Conservation (phyloP, 2,888 invertebrate genomes). For the Chalcis sispes region DNA sequence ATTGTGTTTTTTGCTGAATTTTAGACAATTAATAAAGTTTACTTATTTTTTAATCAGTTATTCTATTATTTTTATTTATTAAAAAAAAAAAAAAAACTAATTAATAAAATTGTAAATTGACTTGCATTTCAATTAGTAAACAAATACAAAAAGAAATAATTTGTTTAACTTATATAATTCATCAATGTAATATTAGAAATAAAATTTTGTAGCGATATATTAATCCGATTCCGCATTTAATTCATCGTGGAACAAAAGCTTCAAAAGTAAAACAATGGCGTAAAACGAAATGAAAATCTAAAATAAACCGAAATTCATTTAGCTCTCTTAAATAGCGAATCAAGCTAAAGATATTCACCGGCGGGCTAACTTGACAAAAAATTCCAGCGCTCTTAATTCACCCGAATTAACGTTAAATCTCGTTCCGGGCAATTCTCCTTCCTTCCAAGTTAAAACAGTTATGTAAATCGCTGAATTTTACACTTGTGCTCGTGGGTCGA, state of each 20-base stretch:
- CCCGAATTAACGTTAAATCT: conserved; percentile 44
- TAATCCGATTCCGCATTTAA: no score
- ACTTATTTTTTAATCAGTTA: no score
- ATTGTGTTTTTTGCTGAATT: no score
- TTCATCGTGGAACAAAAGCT: no score
- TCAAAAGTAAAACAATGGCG: neutral
- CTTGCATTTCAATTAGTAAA: no score
- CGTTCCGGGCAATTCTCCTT: conserved; percentile 18
- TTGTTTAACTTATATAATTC: no score
- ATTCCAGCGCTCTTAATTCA: conserved; percentile 46
- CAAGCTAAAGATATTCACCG: conserved; percentile 41
- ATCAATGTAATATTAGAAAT: no score
- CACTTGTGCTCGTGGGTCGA: conserved; percentile 17
- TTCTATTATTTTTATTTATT: no score
- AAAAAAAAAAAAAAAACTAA: conserved; percentile 10
- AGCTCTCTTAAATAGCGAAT: conserved; percentile 46
- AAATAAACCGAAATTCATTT: conserved; percentile 38
- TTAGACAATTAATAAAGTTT: no score
- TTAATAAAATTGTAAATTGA: no score
- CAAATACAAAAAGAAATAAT: no score
- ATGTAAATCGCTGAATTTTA: conserved; percentile 53
- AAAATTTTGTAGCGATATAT: no score
- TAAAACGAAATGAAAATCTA: conserved; percentile 36
- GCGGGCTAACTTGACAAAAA: conserved; percentile 31
- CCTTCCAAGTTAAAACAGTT: conserved; percentile 47